These are phyloP conservation scores for Cynodonichthys magdalenae DNA, from an alignment of 2,797 vertebrate genomes.

Conservation along the genomic window DNA sequence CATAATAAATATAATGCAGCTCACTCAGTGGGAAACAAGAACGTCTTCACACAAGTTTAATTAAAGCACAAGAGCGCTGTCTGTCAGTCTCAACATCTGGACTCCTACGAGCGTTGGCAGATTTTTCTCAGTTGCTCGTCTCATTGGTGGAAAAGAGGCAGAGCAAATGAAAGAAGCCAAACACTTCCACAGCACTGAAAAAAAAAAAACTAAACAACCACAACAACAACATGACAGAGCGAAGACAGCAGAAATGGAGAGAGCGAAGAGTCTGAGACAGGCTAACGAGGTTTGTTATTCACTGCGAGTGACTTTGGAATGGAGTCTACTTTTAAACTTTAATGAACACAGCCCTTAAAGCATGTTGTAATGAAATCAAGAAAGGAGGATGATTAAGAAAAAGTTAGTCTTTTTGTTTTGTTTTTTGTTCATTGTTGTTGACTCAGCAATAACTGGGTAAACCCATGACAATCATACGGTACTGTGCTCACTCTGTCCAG, in stretches of 20 bases:
- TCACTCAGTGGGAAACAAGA: constrained; percentile 51
- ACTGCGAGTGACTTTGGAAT: constrained; percentile 68
- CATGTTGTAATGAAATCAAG: constrained; percentile 80
- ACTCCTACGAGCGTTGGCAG: constrained; percentile 48
- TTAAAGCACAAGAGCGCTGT: constrained; percentile 67
- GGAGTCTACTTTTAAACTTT: constrained; percentile 79
- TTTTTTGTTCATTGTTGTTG: constrained; percentile 54
- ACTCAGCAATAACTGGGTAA: constrained; percentile 61
- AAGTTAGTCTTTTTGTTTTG: constrained; percentile 24
- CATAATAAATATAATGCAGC: constrained; percentile 26
- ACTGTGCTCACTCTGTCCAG: constrained; percentile 49
- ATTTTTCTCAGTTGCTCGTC: constrained; percentile 53
- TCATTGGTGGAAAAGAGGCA: constrained; percentile 48
- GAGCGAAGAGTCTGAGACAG: constrained; percentile 37
- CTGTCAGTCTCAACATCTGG: constrained; percentile 75
- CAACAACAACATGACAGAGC: constrained; percentile 21
- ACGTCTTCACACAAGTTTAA: constrained; percentile 72
- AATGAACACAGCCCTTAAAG: constrained; percentile 80
- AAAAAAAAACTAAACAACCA: constrained; percentile 18
- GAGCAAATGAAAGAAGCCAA: constrained; percentile 45
- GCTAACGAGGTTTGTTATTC: constrained; percentile 64
- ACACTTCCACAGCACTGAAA: constrained; percentile 21
- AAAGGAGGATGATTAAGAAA: constrained; percentile 48
- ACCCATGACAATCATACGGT: constrained; percentile 51
- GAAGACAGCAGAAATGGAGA: constrained; percentile 34